Base-by-base conservation (phyloP, 2,888 invertebrate genomes). In the Noctua janthina region DNA sequence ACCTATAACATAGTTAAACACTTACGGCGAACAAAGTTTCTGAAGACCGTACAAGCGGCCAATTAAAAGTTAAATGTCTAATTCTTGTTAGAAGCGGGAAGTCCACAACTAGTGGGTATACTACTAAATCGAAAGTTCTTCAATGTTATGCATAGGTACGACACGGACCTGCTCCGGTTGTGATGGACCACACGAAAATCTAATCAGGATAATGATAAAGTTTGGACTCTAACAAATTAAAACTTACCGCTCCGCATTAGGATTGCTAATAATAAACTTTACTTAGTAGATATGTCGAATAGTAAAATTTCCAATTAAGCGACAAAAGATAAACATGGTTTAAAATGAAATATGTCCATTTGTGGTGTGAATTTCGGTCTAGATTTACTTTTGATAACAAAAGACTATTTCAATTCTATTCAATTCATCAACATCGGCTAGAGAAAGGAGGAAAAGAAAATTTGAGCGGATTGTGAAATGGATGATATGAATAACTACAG, bases 11-110 rank as follows among this genome's bases (percentile, higher is more conserved):
- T 95, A 95, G 96, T 96, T 95, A 94, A 94, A 96, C 96, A 96
- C 95, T 96, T 95, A 96, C 95, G 92, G 93, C 92, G 92, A 92
- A 90, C 94, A 92, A 94, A 95, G 95, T 96, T 96, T 91, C 94
- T 93, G 95, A 96, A 95, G 94, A 96, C 94, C 95, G 94, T 94
- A 96, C 96, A 96, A 96, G 96, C 95, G 92, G 92, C 96, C 96
- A 96, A 96, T 96, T 96, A 96, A 96, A 96, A 96, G 96, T 96
- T 96, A 96, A 96, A 96, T 96, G 96, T 95, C 96, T 96, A 95
- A 96, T 96, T 96, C 96, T 96, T 96, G 96, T 96, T 95, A 95
- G 94, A 94, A 92, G 93, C 93, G 93, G 95, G 93, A 96, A 96
- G 95, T 95, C 94, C 93, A 93, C 92, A 95, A 95, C 96, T 95